Evolutionary conservation across 2,888 invertebrate species (phyloP).

Genomic region (Cybosia mesomella): DNA sequence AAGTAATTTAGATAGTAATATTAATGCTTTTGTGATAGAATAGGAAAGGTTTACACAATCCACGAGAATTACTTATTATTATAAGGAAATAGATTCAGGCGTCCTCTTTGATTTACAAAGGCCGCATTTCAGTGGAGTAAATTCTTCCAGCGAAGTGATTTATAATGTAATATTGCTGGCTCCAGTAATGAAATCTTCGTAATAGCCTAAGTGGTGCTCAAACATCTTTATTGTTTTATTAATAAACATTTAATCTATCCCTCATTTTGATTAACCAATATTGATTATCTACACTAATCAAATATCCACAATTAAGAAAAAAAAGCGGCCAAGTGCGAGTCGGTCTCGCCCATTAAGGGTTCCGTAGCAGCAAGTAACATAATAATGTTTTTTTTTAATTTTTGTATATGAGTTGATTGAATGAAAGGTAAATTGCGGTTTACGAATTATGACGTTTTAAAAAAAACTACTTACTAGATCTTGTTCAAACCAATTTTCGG

Average conservation of each 20-base stretch:
- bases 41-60: not conserved
- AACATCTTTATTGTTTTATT: not conserved
- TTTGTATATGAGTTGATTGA: too few species aligned
- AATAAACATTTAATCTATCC: not conserved
- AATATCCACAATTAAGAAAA: too few species aligned
- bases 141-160: not conserved
- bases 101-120: not conserved
- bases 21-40: not conserved
- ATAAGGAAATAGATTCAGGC: not conserved
- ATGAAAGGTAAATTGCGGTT: too few species aligned
- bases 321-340: too few species aligned
- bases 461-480: too few species aligned
- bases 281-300: too few species aligned
- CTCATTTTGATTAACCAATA: not conserved
- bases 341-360: too few species aligned
- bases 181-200: not conserved
- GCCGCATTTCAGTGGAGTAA: not conserved
- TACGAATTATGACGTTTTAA: too few species aligned
- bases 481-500: too few species aligned
- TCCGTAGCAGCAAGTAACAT: too few species aligned
- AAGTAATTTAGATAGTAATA: conserved; percentile 7
- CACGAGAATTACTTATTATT: conserved; percentile 3
- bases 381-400: too few species aligned
- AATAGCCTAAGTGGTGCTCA: not conserved
- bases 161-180: not conserved